A percentile compares a stretch with the other conserved stretches of the same genome.
phyloP scores from a whole-genome alignment of 2,797 vertebrate species.

The Arrhamphus sclerolepis region DNA sequence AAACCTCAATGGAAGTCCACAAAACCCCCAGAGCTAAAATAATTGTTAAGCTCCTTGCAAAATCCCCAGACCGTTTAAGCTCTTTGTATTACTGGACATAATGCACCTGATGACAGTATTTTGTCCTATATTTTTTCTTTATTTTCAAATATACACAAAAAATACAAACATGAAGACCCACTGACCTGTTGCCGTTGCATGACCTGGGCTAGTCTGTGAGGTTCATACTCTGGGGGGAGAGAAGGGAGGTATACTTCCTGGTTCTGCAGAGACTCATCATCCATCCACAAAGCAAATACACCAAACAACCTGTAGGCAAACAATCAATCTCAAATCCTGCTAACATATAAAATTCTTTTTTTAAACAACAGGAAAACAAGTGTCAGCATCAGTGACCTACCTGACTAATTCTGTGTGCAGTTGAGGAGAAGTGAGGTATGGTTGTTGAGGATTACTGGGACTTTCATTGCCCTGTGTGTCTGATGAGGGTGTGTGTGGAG shows the following conservation, averaged over 20 bases:
- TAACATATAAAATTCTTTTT: background rate
- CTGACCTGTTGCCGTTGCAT: constrained; percentile 90
- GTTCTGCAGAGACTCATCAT: constrained; percentile 94
- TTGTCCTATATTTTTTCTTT: no score
- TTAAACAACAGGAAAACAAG: background rate
- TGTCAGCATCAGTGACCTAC: constrained; percentile 68
- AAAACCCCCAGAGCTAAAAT: no score
- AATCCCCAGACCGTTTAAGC: no score
- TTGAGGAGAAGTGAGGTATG: constrained; percentile 88
- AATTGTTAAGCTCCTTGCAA: no score
- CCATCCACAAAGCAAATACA: constrained; percentile 92
- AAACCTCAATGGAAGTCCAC: no score
- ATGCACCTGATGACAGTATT: background rate
- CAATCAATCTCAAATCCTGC: background rate
- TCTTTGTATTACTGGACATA: no score
- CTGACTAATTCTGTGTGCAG: constrained; percentile 93
- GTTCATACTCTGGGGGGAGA: constrained; percentile 92
- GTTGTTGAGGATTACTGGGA: constrained; percentile 47
- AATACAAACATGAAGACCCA: background rate
- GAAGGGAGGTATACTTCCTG: constrained; percentile 93
- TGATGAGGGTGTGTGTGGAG: constrained; percentile 65
- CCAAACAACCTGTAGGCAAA: constrained; percentile 87
- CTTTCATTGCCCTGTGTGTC: constrained; percentile 71
- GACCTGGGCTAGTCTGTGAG: constrained; percentile 90
- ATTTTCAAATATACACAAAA: no score